Percentiles rank a stretch among this genome's conserved stretches.
Evolutionary conservation across 2,113 vertebrate species (phyloP).

Genomic region (Toxotes chatareus): DNA sequence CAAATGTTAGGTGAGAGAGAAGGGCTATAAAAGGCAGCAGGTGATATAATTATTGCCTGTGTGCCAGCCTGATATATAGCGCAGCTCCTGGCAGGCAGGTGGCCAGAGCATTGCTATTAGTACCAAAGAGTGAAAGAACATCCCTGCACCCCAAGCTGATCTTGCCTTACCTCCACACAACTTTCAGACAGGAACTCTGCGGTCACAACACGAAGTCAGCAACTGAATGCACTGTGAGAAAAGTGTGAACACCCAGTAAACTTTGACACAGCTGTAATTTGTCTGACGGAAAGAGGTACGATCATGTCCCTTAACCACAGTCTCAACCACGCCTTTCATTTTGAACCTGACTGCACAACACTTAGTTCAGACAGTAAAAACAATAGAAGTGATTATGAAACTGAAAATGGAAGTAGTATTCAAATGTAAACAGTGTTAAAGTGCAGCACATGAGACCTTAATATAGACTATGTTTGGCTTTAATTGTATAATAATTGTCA

Average conservation of each 20-base stretch:
- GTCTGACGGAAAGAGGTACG: slow-evolving; percentile 36
- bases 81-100: slow-evolving; percentile 25
- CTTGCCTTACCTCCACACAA: slow-evolving; percentile 22
- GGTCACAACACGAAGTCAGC: slow-evolving; percentile 45
- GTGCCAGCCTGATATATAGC: slow-evolving; percentile 27
- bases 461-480: background rate
- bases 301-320: slow-evolving; percentile 50
- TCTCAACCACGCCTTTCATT: slow-evolving; percentile 33
- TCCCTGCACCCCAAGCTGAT: slow-evolving; percentile 20
- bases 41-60: slow-evolving; percentile 28
- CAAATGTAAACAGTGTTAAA: background rate
- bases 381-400: background rate
- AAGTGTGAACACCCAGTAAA: slow-evolving; percentile 50
- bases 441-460: background rate
- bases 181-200: slow-evolving; percentile 66
- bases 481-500: background rate
- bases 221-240: slow-evolving; percentile 34
- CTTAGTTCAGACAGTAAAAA: slow-evolving; percentile 16
- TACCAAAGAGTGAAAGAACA: slow-evolving; percentile 14
- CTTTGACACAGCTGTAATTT: slow-evolving; percentile 46
- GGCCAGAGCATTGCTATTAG: background rate
- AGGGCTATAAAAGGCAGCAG: slow-evolving; percentile 17
- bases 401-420: slow-evolving; percentile 8
- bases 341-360: background rate
- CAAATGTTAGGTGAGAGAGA: slow-evolving; percentile 1